Percentiles rank a stretch among this genome's conserved stretches.
These are phyloP conservation scores for Acropora yongei DNA, from an alignment of 64 coral and sea anemone genomes.

Conservation along the genomic window DNA sequence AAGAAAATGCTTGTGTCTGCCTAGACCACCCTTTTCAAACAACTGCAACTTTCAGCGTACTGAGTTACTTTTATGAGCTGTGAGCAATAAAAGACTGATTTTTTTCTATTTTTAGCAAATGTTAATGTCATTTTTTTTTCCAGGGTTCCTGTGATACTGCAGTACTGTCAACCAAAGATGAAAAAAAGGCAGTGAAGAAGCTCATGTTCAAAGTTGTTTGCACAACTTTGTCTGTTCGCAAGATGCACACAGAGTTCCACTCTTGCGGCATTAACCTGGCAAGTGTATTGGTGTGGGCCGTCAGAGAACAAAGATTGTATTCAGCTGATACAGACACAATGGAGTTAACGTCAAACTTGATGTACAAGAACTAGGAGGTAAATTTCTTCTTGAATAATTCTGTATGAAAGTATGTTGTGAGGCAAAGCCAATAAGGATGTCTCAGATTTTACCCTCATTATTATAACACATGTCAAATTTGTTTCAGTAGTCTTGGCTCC, in stretches of 20 bases:
- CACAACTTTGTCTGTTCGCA: not conserved
- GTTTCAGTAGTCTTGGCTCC: not conserved
- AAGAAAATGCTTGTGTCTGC: not conserved
- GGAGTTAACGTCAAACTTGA: conserved; percentile 73
- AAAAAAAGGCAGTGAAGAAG: conserved; percentile 54
- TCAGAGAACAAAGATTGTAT: conserved; percentile 41
- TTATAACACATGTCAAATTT: not conserved
- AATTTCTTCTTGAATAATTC: not conserved
- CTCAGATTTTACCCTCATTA: not conserved
- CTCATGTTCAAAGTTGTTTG: conserved; percentile 53
- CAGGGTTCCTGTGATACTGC: conserved; percentile 37
- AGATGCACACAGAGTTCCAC: conserved; percentile 27
- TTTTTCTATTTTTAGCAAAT: not conserved
- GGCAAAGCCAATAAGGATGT: not conserved
- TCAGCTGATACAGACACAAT: conserved; percentile 18
- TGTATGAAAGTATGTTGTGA: not conserved
- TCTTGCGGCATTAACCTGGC: conserved; percentile 45
- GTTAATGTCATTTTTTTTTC: not conserved
- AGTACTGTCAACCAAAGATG: conserved; percentile 56
- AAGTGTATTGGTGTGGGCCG: conserved; percentile 58
- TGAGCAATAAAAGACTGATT: not conserved
- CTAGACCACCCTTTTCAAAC: not conserved
- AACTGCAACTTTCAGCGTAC: not conserved
- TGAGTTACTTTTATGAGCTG: no score
- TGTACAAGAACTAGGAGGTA: conserved; percentile 66